A percentile compares a stretch with the other conserved stretches of the same genome.
Evolutionary conservation across 1,140 invertebrate genomes (phyloP).

Genomic region (Drosophila murphyi): DNA sequence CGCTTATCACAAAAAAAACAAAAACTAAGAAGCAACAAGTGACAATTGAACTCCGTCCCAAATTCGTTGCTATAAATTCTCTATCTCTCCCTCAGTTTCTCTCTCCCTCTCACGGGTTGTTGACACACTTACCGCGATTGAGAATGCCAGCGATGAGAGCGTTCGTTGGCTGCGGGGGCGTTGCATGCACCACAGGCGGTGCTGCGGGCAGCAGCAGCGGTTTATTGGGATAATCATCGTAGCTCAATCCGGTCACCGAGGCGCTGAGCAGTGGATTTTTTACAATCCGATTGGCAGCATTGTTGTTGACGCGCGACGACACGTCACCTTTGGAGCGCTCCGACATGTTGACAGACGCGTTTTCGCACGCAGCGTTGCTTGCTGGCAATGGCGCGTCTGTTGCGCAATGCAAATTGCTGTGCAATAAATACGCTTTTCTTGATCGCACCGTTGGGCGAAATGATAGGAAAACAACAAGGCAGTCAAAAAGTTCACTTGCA

Average conservation of each 20-base stretch:
- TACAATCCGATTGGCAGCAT: slow-evolving; percentile 55
- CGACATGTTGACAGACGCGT: slow-evolving; percentile 60
- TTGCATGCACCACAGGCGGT: slow-evolving; percentile 73
- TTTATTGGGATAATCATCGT: slow-evolving; percentile 82
- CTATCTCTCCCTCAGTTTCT: background rate
- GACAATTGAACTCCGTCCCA: slow-evolving; percentile 36
- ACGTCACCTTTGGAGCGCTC: slow-evolving; percentile 84
- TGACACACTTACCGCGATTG: slow-evolving; percentile 82
- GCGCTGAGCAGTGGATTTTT: slow-evolving; percentile 82
- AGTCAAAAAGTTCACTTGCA: slow-evolving; percentile 44
- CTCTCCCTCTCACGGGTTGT: background rate
- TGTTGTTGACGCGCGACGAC: slow-evolving; percentile 70
- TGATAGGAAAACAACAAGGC: slow-evolving; percentile 31
- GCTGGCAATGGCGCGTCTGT: background rate
- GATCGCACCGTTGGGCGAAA: slow-evolving; percentile 28
- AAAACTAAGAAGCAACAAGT: slow-evolving; percentile 39
- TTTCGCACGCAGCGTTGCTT: slow-evolving; percentile 5
- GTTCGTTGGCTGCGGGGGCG: slow-evolving; percentile 58
- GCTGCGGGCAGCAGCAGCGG: slow-evolving; percentile 79
- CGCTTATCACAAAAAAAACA: slow-evolving; percentile 24
- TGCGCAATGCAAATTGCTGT: slow-evolving; percentile 16
- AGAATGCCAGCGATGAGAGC: slow-evolving; percentile 70
- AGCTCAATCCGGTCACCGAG: slow-evolving; percentile 78
- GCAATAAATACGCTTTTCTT: background rate
- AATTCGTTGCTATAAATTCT: background rate